phyloP scores from a whole-genome alignment of 2,888 invertebrate species.

The Ichneumon xanthorius region DNA sequence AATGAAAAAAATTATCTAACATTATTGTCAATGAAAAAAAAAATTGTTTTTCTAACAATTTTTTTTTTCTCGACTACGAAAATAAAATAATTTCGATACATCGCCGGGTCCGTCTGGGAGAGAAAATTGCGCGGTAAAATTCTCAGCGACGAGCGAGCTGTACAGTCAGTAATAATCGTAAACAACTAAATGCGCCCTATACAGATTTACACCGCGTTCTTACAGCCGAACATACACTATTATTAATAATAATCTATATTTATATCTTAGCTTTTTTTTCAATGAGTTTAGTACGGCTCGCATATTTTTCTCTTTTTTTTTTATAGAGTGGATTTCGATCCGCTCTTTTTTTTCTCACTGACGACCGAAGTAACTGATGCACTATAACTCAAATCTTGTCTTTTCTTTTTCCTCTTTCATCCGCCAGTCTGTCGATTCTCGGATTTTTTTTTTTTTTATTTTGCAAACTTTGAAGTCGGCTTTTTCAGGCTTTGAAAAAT shows the following conservation, averaged over 20 bases:
- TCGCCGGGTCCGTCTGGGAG: neutral
- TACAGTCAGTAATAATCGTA: conserved; percentile 38
- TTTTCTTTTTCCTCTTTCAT: conserved; percentile 5
- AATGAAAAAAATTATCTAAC: too few relatives aligned
- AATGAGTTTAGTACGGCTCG: conserved; percentile 43
- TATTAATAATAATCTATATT: conserved; percentile 48
- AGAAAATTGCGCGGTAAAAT: neutral
- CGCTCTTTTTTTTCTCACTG: neutral
- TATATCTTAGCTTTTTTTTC: conserved; percentile 39
- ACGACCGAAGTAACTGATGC: conserved; percentile 22
- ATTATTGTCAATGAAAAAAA: neutral
- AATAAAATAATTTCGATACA: neutral
- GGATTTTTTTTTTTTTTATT: conserved; percentile 16
- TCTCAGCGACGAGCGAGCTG: conserved; percentile 4
- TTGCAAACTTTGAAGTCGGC: neutral
- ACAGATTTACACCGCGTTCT: conserved; percentile 23
- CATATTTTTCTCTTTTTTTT: neutral
- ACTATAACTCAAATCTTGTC: conserved; percentile 13
- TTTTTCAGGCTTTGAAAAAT: conserved; percentile 92
- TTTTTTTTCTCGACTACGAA: neutral
- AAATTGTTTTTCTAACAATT: too few relatives aligned
- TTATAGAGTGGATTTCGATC: neutral
- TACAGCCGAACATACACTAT: conserved; percentile 21
- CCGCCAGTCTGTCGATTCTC: conserved; percentile 40
- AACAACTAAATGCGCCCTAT: conserved; percentile 47